Evolutionary conservation across 2,797 vertebrate species (phyloP).

Genomic region (Acestrorhynchus altus): DNA sequence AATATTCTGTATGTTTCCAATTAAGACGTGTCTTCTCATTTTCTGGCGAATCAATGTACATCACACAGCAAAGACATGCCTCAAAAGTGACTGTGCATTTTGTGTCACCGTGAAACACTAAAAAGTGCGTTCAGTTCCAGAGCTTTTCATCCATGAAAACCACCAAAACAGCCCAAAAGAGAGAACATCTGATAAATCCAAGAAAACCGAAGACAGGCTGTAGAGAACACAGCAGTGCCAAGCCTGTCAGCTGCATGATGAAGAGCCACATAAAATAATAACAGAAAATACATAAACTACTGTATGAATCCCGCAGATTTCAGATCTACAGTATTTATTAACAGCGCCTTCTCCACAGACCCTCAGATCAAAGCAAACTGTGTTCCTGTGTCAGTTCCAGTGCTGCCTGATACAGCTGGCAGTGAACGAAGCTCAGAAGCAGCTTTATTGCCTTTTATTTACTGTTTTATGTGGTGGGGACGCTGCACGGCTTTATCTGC

Average conservation of each 20-base stretch:
- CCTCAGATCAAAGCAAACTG: constrained; percentile 71
- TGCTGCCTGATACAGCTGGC: constrained; percentile 60
- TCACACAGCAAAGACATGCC: too few species aligned
- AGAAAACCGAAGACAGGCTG: background rate
- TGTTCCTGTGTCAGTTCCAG: constrained; percentile 29
- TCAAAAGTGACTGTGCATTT: too few species aligned
- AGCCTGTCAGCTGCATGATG: background rate
- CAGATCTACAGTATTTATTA: constrained; percentile 77
- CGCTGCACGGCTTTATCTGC: constrained; percentile 68
- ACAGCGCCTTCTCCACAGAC: constrained; percentile 68
- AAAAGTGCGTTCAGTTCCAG: too few species aligned
- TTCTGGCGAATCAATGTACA: too few species aligned
- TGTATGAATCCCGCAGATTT: background rate
- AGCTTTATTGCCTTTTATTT: constrained; percentile 4
- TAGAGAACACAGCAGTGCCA: background rate
- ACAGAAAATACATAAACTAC: constrained; percentile 14
- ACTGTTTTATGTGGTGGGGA: background rate
- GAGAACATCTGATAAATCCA: background rate
- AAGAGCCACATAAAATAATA: background rate
- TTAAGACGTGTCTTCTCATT: too few species aligned
- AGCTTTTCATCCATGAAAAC: too few species aligned
- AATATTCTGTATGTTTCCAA: too few species aligned
- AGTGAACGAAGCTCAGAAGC: constrained; percentile 55
- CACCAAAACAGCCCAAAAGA: background rate
- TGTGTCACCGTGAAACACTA: too few species aligned